Evolutionary conservation across 2,888 invertebrate genomes (phyloP).

Genomic region (Chydorus sphaericus): DNA sequence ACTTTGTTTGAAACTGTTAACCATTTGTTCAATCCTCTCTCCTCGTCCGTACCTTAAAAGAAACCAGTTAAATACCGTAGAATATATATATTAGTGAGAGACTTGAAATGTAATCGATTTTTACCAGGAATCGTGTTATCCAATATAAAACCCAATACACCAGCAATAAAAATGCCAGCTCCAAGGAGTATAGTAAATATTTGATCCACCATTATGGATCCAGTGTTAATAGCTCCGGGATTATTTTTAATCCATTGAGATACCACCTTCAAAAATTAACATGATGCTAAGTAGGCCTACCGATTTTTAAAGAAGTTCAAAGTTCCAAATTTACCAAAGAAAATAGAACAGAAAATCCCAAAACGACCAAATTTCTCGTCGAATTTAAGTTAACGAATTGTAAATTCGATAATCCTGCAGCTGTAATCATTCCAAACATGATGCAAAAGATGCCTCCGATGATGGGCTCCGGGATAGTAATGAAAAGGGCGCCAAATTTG

Average conservation of each 20-base stretch:
- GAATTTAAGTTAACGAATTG: constrained; percentile 71
- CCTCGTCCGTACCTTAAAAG: constrained; percentile 48
- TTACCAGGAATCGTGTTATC: constrained; percentile 62
- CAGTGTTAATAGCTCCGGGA: constrained; percentile 45
- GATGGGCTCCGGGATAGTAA: constrained; percentile 64
- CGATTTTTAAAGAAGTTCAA: too few species aligned
- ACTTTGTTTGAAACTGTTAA: constrained; percentile 28
- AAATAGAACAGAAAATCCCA: constrained; percentile 75
- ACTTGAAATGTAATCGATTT: not conserved
- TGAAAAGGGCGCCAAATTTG: constrained; percentile 63
- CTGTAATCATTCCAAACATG: constrained; percentile 69
- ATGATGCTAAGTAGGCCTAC: not conserved
- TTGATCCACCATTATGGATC: constrained; percentile 46
- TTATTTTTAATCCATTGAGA: constrained; percentile 56
- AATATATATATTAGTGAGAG: not conserved
- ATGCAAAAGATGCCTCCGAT: constrained; percentile 67
- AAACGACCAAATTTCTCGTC: constrained; percentile 70
- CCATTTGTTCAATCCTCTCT: constrained; percentile 61
- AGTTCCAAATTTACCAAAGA: constrained; percentile 42
- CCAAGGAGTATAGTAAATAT: constrained; percentile 56
- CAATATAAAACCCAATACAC: constrained; percentile 50
- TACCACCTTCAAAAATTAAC: constrained; percentile 35
- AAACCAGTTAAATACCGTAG: not conserved
- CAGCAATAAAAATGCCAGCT: constrained; percentile 62
- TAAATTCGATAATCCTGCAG: constrained; percentile 60